Base-by-base conservation (phyloP, 2,113 vertebrate species). In the Otis tarda region DNA sequence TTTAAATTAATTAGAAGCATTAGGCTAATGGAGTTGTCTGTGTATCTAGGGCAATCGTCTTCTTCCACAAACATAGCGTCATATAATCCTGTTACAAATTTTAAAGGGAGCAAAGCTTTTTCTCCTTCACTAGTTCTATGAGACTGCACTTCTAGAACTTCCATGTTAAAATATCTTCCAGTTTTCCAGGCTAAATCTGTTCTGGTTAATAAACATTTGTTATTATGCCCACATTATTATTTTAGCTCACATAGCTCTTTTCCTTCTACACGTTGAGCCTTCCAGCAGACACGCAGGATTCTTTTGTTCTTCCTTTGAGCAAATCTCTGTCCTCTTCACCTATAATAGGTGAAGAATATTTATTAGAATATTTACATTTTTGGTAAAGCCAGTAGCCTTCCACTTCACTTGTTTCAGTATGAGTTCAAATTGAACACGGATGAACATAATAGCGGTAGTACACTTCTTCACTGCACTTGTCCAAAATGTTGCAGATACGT, bases 401-500 rank as follows among this genome's bases (percentile, higher is more conserved):
- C 84, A 41, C 33, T 76, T 63, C 31, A 23, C 49, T 83, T 83
- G 18, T 86, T 89, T 83, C 75, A n/a, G 28, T 57, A 17, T 33
- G 61, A 70, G 13, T 63, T 89, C 52, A 67, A 57, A 50, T 3
- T 37, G 65, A 78, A 74, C 45, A 4, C 4, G 55, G 73, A 33
- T 69, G 64, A 73, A 37, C 25, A 12, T 47, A 65, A 64, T 33
- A 81, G 14, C 37, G n/a, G n/a, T n/a, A 50, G 37, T 73, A 79
- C 63, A 73, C 61, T 89, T 93, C 96, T 83, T 90, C 83, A 91
- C 64, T 88, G 45, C 43, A 71, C 15, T 69, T 84, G 64, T 4
- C 73, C 92, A 96, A 52, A 90, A 77, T 83, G 87, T 94, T 95
- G 90, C 91, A 97, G 73, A 47, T 84, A 39, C 95, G 84, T 97